Evolutionary conservation across 2,797 vertebrate species (phyloP).

Genomic region (Sandelia bainsii): DNA sequence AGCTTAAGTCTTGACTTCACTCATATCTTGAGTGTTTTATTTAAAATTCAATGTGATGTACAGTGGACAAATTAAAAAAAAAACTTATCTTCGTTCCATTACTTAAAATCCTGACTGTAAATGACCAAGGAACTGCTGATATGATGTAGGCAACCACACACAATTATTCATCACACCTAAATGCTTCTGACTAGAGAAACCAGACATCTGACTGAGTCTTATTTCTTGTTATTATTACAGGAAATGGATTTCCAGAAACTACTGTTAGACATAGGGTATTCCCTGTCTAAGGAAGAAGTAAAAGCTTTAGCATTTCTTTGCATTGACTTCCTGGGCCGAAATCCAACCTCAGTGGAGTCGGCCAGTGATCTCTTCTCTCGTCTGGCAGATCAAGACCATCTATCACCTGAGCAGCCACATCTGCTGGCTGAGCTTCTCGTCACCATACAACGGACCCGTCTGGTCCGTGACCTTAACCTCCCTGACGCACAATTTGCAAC

Average conservation of each 20-base stretch:
- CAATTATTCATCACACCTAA: no score
- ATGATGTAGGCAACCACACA: not conserved
- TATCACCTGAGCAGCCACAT: slow-evolving; percentile 54
- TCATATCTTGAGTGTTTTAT: no score
- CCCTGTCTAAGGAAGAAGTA: slow-evolving; percentile 53
- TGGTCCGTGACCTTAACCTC: slow-evolving; percentile 47
- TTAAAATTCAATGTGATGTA: no score
- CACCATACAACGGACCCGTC: slow-evolving; percentile 39
- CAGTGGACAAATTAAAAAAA: no score
- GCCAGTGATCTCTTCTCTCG: slow-evolving; percentile 67
- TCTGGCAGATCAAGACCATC: slow-evolving; percentile 51
- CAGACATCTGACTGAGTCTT: not conserved
- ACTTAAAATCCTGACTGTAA: no score
- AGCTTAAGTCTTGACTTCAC: no score
- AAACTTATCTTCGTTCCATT: no score
- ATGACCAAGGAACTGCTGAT: no score
- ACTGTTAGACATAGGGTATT: slow-evolving; percentile 57
- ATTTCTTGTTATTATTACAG: slow-evolving; percentile 22
- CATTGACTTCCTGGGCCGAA: slow-evolving; percentile 67
- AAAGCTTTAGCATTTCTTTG: slow-evolving; percentile 81
- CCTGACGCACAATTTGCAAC: accelerated
- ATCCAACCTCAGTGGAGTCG: slow-evolving; percentile 29
- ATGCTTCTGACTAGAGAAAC: not conserved
- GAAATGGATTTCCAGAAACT: slow-evolving; percentile 72
- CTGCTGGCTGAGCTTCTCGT: slow-evolving; percentile 79